Percentiles rank a stretch among this genome's conserved stretches.
phyloP scores from a whole-genome alignment of 2,113 vertebrate genomes.

The Paradoxurus hermaphroditus region DNA sequence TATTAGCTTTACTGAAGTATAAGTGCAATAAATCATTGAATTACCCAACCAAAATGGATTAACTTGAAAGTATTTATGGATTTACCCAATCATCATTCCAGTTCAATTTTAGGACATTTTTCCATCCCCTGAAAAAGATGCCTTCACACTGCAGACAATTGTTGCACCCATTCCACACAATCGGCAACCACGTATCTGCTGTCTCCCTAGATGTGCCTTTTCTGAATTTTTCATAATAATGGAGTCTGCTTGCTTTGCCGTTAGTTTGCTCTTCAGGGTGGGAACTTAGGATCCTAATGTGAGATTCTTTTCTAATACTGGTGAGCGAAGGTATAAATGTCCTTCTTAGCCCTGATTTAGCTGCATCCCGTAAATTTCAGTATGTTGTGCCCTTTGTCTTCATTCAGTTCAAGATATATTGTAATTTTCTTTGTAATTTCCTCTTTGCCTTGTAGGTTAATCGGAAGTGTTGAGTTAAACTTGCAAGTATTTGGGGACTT shows the following conservation, averaged over 20 bases:
- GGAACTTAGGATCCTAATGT: neutral
- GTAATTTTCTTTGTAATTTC: neutral
- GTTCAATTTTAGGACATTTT: neutral
- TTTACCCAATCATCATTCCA: neutral
- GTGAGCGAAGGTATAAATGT: neutral
- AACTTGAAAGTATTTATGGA: neutral
- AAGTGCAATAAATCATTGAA: neutral
- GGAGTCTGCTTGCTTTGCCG: neutral
- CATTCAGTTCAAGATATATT: neutral
- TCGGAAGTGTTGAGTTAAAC: neutral
- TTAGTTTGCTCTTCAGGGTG: neutral
- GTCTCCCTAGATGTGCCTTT: neutral
- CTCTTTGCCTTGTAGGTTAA: neutral
- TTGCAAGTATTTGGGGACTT: neutral
- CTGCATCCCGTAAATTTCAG: neutral
- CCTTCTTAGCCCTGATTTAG: neutral
- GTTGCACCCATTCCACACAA: neutral
- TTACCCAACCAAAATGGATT: neutral
- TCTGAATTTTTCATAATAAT: neutral
- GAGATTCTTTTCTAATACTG: neutral
- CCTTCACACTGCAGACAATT: fast-evolving
- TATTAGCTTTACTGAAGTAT: neutral
- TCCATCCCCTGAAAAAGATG: neutral
- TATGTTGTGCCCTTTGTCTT: neutral
- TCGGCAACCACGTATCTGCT: neutral